These are phyloP conservation scores for Pseudomugil tenellus DNA, from an alignment of 2,797 vertebrate species.

Conservation along the genomic window DNA sequence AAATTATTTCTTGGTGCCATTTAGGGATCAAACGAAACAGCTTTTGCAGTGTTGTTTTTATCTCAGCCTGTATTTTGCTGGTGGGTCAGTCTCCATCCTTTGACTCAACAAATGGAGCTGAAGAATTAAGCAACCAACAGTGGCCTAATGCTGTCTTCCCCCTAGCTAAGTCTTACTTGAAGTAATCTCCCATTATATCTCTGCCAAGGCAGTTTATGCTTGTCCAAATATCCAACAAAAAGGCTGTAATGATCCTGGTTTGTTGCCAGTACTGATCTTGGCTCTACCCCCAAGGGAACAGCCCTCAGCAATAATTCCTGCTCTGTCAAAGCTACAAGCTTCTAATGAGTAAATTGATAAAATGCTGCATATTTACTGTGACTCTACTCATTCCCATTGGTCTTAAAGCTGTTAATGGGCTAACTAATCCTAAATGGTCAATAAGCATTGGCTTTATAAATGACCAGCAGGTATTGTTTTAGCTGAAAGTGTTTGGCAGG, in stretches of 20 bases:
- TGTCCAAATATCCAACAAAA: conserved; percentile 33
- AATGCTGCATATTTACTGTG: conserved; percentile 32
- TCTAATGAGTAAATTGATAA: conserved; percentile 43
- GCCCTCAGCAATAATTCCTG: conserved; percentile 39
- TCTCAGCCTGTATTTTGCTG: conserved; percentile 10
- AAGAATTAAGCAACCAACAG: not conserved
- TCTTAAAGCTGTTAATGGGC: conserved; percentile 20
- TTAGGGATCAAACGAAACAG: conserved; percentile 13
- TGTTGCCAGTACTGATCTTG: conserved; percentile 45
- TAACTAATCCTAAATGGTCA: conserved; percentile 20
- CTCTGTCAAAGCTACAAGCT: conserved; percentile 9
- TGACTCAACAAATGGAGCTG: conserved; percentile 7
- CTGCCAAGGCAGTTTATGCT: conserved; percentile 8
- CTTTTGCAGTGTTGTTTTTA: conserved; percentile 16
- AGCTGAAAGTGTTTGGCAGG: not conserved
- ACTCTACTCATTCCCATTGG: conserved; percentile 33
- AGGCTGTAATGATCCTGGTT: conserved; percentile 49
- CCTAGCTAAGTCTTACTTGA: not conserved
- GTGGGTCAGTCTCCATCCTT: conserved; percentile 35
- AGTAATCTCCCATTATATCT: conserved; percentile 14
- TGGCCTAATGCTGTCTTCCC: not conserved
- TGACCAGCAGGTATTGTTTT: conserved; percentile 5
- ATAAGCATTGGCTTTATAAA: conserved; percentile 9
- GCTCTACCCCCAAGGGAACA: conserved; percentile 19
- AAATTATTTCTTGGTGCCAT: conserved; percentile 16